Conservation (phyloP, 2,888 invertebrate species). For the Pogonocherus hispidulus region DNA sequence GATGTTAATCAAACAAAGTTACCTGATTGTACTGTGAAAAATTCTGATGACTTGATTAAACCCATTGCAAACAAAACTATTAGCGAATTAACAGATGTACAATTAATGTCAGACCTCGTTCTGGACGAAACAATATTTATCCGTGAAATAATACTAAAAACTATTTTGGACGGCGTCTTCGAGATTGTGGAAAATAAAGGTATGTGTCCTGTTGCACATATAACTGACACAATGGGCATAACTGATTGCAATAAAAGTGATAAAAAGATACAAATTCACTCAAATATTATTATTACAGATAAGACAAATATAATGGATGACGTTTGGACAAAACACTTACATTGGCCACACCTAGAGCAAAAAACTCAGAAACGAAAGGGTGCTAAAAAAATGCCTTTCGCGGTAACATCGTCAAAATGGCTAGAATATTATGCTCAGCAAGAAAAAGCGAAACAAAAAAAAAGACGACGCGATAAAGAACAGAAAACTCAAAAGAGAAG, state of each 20-base stretch:
- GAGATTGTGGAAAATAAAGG: neutral
- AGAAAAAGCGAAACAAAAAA: neutral
- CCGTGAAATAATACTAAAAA: neutral
- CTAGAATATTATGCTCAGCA: neutral
- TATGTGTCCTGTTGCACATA: neutral
- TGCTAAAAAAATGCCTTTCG: neutral
- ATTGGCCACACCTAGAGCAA: neutral
- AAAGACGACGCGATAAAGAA: neutral
- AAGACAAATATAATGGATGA: conserved; percentile 1
- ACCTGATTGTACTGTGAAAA: neutral
- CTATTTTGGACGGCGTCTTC: neutral
- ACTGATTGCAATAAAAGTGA: neutral
- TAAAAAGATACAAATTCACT: neutral
- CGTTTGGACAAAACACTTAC: conserved; percentile 3
- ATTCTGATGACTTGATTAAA: neutral
- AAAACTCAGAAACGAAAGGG: neutral
- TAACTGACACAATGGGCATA: neutral
- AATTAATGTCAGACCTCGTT: neutral
- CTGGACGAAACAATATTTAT: neutral
- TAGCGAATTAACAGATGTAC: neutral
- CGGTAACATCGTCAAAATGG: conserved; percentile 2
- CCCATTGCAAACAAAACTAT: neutral
- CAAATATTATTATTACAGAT: neutral
- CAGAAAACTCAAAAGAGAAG: neutral
- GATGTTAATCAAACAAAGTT: neutral